phyloP scores from a whole-genome alignment of 2,797 vertebrate genomes.

The Pristis pectinata region DNA sequence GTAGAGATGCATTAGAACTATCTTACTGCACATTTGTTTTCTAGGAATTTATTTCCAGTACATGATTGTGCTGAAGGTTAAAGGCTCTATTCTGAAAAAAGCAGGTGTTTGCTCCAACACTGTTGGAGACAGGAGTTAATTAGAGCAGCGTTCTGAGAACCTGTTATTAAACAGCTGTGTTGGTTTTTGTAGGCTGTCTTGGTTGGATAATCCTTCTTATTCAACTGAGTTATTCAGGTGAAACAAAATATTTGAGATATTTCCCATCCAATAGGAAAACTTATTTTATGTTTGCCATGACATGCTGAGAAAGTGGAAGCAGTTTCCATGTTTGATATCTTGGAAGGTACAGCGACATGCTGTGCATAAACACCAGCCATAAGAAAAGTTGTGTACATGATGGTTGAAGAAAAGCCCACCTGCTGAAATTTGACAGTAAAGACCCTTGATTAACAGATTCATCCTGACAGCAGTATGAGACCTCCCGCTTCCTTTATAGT shows the following conservation, averaged over 20 bases:
- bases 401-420: neutral
- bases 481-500: neutral
- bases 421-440: neutral
- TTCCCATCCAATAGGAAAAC: neutral
- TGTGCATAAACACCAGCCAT: neutral
- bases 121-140: neutral
- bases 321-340: neutral
- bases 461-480: neutral
- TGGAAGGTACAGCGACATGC: neutral
- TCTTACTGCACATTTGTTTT: neutral
- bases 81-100: neutral
- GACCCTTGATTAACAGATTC: neutral
- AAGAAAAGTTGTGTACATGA: neutral
- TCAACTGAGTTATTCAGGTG: conserved; percentile 13
- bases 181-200: neutral
- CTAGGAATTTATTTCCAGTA: neutral
- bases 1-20: neutral
- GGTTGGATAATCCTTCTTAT: conserved; percentile 3
- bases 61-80: neutral
- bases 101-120: neutral
- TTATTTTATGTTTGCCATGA: neutral
- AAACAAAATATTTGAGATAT: conserved; percentile 15
- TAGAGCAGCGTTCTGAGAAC: neutral
- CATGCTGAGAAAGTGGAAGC: neutral
- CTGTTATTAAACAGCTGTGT: conserved; percentile 24